Conservation (phyloP, 2,797 vertebrate species). For the Okamejei kenojei region DNA sequence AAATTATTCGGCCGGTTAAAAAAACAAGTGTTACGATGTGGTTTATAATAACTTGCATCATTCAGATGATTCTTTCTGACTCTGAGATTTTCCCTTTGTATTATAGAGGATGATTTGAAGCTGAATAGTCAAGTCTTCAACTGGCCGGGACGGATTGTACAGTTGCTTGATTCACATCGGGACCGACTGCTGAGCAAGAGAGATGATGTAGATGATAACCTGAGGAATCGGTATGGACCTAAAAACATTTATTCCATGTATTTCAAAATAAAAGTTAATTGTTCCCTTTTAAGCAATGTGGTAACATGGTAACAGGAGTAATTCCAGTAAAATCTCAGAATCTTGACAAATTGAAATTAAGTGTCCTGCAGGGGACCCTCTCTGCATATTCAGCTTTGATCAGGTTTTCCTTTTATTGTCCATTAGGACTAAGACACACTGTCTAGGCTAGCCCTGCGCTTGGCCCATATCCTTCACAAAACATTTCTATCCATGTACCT, state of each 20-base stretch:
- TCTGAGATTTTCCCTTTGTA: constrained; percentile 23
- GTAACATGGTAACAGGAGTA: background rate
- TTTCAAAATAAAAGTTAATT: background rate
- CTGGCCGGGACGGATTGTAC: constrained; percentile 71
- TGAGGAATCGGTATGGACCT: constrained; percentile 63
- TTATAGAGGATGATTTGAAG: constrained; percentile 71
- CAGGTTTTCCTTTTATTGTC: background rate
- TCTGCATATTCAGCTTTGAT: background rate
- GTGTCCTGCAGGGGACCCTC: no score
- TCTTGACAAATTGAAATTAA: background rate
- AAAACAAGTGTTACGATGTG: background rate
- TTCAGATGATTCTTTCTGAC: background rate
- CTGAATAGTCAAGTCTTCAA: constrained; percentile 72
- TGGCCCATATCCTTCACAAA: no score
- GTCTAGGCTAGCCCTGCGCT: no score
- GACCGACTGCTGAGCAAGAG: constrained; percentile 50
- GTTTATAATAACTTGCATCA: background rate
- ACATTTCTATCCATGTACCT: no score
- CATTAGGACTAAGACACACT: no score
- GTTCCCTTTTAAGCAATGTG: background rate
- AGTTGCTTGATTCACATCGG: constrained; percentile 62
- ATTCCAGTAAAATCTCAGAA: background rate
- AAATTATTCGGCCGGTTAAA: background rate
- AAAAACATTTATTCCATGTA: background rate
- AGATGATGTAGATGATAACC: constrained; percentile 54